Base-by-base conservation (phyloP, 2,888 invertebrate species). In the Dicycla oo region DNA sequence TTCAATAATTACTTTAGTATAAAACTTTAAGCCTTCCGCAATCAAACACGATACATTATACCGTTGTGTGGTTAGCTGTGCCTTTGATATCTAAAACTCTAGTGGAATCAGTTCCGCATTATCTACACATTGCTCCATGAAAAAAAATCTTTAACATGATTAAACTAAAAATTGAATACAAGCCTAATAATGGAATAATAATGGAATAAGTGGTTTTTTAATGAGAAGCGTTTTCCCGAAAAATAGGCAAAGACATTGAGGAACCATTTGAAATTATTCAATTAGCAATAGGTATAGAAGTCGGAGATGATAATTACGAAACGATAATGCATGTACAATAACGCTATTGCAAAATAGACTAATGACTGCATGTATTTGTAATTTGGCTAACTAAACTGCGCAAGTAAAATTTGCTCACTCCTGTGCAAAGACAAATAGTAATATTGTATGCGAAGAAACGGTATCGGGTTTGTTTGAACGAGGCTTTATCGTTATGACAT, bases 401-500 rank as follows among this genome's bases (percentile, higher is more conserved):
- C 77, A 66, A 75, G 70, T 66, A 81, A 81, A 80, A 66, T 78
- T 66, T 70, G 62, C 49, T 66, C 26, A 67, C 45, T 57, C 65
- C 53, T 76, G 18, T 58, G 43, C 20, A 66, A 70, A 78, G 62
- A 81, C 77, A 76, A 76, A 70, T 66, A 76, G 77, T 62, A 38
- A 78, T 73, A 73, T 67, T 63, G 79, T 82, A 83, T 83, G 71
- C 69, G 71, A 81, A 76, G 76, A 66, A 74, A 70, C 73, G 66
- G 66, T 68, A 82, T 73, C 79, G 49, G 20, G 58, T 45, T 60
- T 81, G 79, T 80, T 80, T 73, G 38, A 73, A 78, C 79, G 23
- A 67, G 66, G 47, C 56, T 60, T 89, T 91, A 92, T 91, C 92
- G 80, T 82, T 86, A 71, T 87, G 91, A 90, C 92, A 91, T 92